phyloP scores from a whole-genome alignment of 92 coral and sea anemone genomes.

The Epizoanthus fatuus region DNA sequence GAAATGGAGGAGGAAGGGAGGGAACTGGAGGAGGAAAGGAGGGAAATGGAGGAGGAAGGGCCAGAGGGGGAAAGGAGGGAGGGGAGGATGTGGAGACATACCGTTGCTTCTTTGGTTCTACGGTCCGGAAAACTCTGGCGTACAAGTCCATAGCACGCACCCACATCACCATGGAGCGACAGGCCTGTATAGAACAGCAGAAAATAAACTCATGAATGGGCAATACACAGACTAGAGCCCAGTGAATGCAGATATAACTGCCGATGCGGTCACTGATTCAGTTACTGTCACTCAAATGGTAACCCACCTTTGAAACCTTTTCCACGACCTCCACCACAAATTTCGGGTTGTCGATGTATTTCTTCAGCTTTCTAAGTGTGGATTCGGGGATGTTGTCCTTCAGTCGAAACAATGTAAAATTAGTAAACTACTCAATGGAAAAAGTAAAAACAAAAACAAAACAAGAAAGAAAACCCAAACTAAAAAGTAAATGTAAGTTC shows the following conservation, averaged over 20 bases:
- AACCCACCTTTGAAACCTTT: constrained; percentile 92
- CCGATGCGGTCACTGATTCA: too few species aligned
- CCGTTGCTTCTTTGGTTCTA: constrained; percentile 94
- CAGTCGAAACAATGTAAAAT: neutral
- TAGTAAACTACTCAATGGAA: neutral
- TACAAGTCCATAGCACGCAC: constrained; percentile 98
- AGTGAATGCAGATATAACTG: neutral
- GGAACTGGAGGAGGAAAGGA: too few species aligned
- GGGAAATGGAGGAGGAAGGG: too few species aligned
- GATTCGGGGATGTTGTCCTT: constrained; percentile 96
- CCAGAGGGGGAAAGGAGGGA: too few species aligned
- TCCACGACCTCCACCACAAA: constrained; percentile 96
- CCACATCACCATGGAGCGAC: constrained; percentile 99
- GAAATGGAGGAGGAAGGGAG: neutral
- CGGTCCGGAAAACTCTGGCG: constrained; percentile 95
- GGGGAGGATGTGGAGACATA: constrained; percentile 19
- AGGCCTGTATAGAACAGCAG: constrained; percentile 69
- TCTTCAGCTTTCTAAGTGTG: constrained; percentile 89
- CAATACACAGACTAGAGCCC: neutral
- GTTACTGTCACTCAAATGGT: too few species aligned
- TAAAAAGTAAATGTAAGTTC: neutral
- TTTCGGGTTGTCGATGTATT: constrained; percentile 98
- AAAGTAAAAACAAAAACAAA: neutral
- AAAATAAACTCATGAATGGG: neutral
- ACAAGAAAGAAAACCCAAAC: neutral